Evolutionary conservation across 2,797 vertebrate species (phyloP), one percentile per base, ranked within the genome.

Genomic region (Neoniphon sammara): DNA sequence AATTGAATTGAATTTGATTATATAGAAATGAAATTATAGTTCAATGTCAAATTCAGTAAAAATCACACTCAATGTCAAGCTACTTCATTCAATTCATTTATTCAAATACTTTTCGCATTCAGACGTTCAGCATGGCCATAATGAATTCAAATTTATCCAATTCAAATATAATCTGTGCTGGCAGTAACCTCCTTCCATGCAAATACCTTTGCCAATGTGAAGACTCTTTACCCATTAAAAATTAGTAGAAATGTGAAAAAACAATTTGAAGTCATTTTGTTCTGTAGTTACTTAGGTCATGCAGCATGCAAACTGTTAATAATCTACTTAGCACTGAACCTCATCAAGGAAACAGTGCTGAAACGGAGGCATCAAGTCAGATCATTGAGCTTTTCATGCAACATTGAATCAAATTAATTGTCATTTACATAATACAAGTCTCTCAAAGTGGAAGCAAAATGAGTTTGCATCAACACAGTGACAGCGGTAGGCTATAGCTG

Each of bases 401-500:
- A 47, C 57, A 20, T 12, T 8, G 23, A 52, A 61, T 59, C 30
- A 69, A 60, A 74, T 78, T n/a, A 74, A 54, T 2, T 50, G 39
- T 5, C 54, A 67, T 74, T 75, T 65, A 59, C 36, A 64, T 49
- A 25, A 66, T 2, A 15, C n/a, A 49, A 39, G 34, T 58, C 21
- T 25, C 15, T 53, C 46, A 20, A n/a, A 23, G 47, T 7, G 20
- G 10, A 6, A 11, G 60, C 12, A 44, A 60, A 72, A 27, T 15
- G 25, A 5, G 10, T 63, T 50, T 53, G 53, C 27, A 73, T 49
- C 59, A 31, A 39, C 44, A 21, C 52, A 60, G 42, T 9, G 44
- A 69, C 57, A 34, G 52, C 49, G n/a, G 36, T 62, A 27, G 53
- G 74, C 65, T 59, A 57, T 5, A 50, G 74, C 66, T 42, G 18